Evolutionary conservation across 92 coral and sea anemone species (phyloP).

Genomic region (Epizoanthus fatuus): DNA sequence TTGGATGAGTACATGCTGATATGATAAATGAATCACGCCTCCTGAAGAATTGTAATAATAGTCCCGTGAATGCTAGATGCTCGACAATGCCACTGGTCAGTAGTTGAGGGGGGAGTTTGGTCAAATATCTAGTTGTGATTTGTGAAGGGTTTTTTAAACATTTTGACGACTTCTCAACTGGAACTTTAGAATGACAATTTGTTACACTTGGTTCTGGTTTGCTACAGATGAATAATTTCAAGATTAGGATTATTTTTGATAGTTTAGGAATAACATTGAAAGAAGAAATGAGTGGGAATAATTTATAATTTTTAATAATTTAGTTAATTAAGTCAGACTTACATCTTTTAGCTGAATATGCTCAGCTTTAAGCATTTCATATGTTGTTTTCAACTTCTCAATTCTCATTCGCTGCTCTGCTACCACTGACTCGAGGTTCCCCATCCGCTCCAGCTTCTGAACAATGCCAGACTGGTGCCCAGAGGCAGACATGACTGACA

Average conservation of each 20-base stretch:
- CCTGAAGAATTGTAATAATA: neutral
- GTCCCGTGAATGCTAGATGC: neutral
- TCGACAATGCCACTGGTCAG: neutral
- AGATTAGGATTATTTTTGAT: too few relatives aligned
- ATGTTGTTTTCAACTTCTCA: conserved; percentile 95
- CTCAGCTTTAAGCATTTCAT: conserved; percentile 95
- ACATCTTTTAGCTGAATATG: conserved; percentile 98
- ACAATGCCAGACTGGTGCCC: conserved; percentile 85
- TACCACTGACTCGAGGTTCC: conserved; percentile 95
- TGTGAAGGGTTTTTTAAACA: too few relatives aligned
- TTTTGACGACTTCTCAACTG: too few relatives aligned
- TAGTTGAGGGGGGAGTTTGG: too few relatives aligned
- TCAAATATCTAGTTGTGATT: too few relatives aligned
- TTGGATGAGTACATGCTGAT: conserved; percentile 77
- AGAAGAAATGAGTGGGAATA: too few relatives aligned
- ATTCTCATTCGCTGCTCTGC: conserved; percentile 98
- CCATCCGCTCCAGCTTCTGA: conserved; percentile 93
- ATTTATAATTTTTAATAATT: neutral
- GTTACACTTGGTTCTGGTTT: too few relatives aligned
- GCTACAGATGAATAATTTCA: too few relatives aligned
- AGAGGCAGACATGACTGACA: conserved; percentile 50
- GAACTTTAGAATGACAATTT: too few relatives aligned
- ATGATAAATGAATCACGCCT: conserved; percentile 28
- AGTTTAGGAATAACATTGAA: too few relatives aligned
- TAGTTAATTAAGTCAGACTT: conserved; percentile 41